These are phyloP conservation scores for Phymorhynchus buccinoides DNA, from an alignment of 1,140 invertebrate species.

Conservation along the genomic window DNA sequence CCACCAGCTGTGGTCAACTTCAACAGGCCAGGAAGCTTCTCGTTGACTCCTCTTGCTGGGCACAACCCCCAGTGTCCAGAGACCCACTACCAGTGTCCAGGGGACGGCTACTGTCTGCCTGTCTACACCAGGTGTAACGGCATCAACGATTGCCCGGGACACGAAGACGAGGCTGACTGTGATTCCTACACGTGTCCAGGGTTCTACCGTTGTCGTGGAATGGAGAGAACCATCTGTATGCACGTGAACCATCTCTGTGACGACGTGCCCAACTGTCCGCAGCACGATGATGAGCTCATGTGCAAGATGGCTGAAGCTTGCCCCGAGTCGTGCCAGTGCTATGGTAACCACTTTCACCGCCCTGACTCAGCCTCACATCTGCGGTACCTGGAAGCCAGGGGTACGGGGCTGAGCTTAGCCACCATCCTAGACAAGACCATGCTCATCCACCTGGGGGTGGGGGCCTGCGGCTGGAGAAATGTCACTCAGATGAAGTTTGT, in stretches of 20 bases:
- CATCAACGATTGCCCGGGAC: background rate
- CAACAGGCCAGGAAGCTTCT: background rate
- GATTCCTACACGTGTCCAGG: background rate
- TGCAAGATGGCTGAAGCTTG: background rate
- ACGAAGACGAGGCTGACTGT: background rate
- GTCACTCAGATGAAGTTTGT: background rate
- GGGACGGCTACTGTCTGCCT: background rate
- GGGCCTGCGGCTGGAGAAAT: constrained; percentile 9
- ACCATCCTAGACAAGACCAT: background rate
- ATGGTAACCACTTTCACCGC: background rate
- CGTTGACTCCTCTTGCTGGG: background rate
- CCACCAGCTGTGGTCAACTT: background rate
- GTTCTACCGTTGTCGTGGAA: background rate
- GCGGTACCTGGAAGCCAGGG: constrained; percentile 3
- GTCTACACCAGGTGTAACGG: background rate
- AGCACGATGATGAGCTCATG: background rate
- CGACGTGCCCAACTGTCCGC: background rate
- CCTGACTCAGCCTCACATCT: too few species aligned
- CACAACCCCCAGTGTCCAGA: background rate
- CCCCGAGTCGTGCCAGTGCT: background rate
- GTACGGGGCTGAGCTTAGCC: background rate
- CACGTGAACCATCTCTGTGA: background rate
- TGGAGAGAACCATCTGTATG: background rate
- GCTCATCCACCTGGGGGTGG: background rate
- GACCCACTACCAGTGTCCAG: background rate